Base-by-base conservation (phyloP, 2,888 invertebrate species). In the Oligia strigilis region DNA sequence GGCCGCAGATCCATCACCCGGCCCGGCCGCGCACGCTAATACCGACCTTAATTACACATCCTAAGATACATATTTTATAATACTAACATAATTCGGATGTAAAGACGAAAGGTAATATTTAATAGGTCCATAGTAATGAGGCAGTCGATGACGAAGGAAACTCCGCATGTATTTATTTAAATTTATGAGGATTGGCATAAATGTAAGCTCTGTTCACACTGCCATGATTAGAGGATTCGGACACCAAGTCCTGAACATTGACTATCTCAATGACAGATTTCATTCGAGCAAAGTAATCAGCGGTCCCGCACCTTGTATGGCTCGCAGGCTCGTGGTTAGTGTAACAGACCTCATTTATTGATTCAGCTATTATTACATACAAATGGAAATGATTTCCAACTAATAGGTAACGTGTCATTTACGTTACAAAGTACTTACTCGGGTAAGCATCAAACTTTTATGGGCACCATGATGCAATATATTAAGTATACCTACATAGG, bases 51-150 rank as follows among this genome's bases (percentile, higher is more conserved):
- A 84, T 74, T 72, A 81, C 81, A 60, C 6, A 46, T 19, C 43
- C 29, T 78, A 88, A 86, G 84, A 78, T 77, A 86, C 86, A 90
- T 67, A 87, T 90, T 90, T 29, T 77, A 81, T 83, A 72, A 75
- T 65, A 72, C 77, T 78, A 62, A 52, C 80, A 78, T 82, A 82
- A 86, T 89, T 85, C 80, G 87, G 88, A 87, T 83, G 83, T 86
- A 84, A 86, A 87, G 87, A 78, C 81, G 81, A 88, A 90, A 91
- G 91, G 90, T 91, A 90, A 93, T 93, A 93, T 93, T 94, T 92
- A 94, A 93, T 93, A 94, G 94, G 90, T 90, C 93, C 94, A 95
- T 94, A 94, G 89, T 93, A 94, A 95, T 93, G 94, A 94, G 93
- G 90, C 92, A 88, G 89, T 88, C 91, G 90, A 89, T 91, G 93